phyloP scores from a whole-genome alignment of 2,888 invertebrate species.

The Netelia fuscicornis region DNA sequence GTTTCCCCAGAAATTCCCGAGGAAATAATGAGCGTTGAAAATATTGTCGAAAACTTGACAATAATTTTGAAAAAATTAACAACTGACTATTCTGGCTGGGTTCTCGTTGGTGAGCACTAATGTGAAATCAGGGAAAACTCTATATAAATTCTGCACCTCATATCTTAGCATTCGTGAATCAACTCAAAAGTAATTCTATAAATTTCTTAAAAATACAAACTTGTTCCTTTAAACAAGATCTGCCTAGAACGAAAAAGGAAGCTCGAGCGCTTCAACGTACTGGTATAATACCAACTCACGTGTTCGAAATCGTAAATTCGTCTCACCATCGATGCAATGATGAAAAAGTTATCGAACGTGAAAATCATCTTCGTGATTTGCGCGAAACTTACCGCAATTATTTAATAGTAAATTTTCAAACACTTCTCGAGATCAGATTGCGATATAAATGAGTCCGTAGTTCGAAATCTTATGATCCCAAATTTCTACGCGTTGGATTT shows the following conservation, averaged over 20 bases:
- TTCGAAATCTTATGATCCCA: background rate
- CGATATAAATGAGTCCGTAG: background rate
- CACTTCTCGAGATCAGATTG: background rate
- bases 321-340: conserved; percentile 12
- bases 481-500: background rate
- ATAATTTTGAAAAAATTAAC: conserved; percentile 80
- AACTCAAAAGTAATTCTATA: too few species aligned
- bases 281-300: conserved; percentile 86
- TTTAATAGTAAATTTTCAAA: conserved; percentile 76
- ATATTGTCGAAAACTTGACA: conserved; percentile 79
- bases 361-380: conserved; percentile 81
- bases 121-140: conserved; percentile 77
- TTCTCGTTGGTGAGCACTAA: conserved; percentile 80
- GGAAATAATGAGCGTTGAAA: conserved; percentile 69
- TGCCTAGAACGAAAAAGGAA: conserved; percentile 85
- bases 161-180: too few species aligned
- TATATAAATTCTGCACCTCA: background rate
- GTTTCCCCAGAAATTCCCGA: conserved; percentile 39
- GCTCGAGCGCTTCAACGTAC: conserved; percentile 84
- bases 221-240: conserved; percentile 77
- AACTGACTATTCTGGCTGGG: conserved; percentile 80
- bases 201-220: background rate
- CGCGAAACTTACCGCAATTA: conserved; percentile 82
- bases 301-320: conserved; percentile 84
- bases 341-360: conserved; percentile 64